Base-by-base conservation (phyloP, 2,888 invertebrate genomes). In the Hemicrepidius hirtus region DNA sequence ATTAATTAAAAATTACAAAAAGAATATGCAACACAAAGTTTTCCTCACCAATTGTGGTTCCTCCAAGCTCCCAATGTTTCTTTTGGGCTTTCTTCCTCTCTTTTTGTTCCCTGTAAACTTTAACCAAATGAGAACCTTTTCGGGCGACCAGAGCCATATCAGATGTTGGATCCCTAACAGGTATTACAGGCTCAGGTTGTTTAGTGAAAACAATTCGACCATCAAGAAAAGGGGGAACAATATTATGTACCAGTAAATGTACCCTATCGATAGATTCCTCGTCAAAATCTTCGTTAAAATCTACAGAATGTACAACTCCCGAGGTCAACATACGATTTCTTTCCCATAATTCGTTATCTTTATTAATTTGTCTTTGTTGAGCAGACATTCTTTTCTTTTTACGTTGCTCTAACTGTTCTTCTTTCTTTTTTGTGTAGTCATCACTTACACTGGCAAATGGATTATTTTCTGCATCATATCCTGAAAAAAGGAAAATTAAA, bases 291-390 rank as follows among this genome's bases (percentile, higher is more conserved):
- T 97, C 96, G 84, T 94, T 96, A 28, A 95, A 92, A 81, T 94
- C 95, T 41, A 96, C 92, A 28, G 95, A 93, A 83, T 94, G 94
- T 0, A 98, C 97, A 0, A 98, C 98, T 16, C 99, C 96, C 28
- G 95, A 95, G 5, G 98, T 95, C 24, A 98, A 89, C 97, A 99
- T 97, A 76, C 99, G 91, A 89, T 99, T 99, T 21, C 97, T 91
- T 87, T 99, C 99, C 99, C 99, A 99, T 79, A 97, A 89, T 84
- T 99, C 99, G 86, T 98, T 99, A 88, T 99, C 99, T 86, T 96
- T 96, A 86, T 98, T 97, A 80, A 98, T 98, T 88, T 99, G 98
- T 71, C 98, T 91, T 80, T 99, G 95, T 80, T 97, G 97, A 0
- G 98, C 98, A 0, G 98, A 97, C 85, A 99, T 93, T 62, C 97